Percentiles rank a stretch among this genome's conserved stretches.
Evolutionary conservation across 2,797 vertebrate species (phyloP).

Genomic region (Anableps anableps): DNA sequence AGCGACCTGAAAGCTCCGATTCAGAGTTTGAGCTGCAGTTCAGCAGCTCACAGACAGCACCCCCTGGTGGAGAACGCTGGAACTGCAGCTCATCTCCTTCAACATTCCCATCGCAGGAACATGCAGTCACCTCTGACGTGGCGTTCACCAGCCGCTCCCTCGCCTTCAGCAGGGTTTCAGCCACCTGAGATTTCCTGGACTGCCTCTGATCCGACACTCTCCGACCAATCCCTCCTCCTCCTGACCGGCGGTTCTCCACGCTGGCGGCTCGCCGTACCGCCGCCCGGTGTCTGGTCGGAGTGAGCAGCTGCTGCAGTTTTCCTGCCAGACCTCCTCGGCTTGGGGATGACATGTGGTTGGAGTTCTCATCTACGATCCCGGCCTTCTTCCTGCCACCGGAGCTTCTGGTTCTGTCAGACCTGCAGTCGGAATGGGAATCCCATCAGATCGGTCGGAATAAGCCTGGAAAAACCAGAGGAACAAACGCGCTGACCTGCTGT

Average conservation of each 20-base stretch:
- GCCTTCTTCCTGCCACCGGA: conserved; percentile 56
- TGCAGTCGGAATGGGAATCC: conserved; percentile 25
- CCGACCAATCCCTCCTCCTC: conserved; percentile 25
- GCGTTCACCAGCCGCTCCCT: conserved; percentile 88
- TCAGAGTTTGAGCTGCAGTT: too few relatives aligned
- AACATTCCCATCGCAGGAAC: not conserved
- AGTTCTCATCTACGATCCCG: conserved; percentile 78
- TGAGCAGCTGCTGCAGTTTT: conserved; percentile 92
- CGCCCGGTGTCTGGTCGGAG: conserved; percentile 79
- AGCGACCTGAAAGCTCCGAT: too few relatives aligned
- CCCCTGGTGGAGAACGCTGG: not conserved
- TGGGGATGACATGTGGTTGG: conserved; percentile 77
- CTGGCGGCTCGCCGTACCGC: conserved; percentile 74
- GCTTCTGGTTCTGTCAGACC: conserved; percentile 55
- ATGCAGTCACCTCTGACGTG: conserved; percentile 83
- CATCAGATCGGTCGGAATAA: not conserved
- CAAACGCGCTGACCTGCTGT: conserved; percentile 65
- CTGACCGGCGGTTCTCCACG: conserved; percentile 75
- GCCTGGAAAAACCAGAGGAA: not conserved
- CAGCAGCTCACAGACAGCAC: not conserved
- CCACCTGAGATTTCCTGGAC: conserved; percentile 82
- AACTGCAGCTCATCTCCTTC: not conserved
- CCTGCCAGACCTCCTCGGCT: conserved; percentile 84
- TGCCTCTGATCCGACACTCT: conserved; percentile 78
- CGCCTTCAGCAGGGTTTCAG: conserved; percentile 82